phyloP scores from a whole-genome alignment of 2,113 vertebrate species.

The Dinomys branickii region DNA sequence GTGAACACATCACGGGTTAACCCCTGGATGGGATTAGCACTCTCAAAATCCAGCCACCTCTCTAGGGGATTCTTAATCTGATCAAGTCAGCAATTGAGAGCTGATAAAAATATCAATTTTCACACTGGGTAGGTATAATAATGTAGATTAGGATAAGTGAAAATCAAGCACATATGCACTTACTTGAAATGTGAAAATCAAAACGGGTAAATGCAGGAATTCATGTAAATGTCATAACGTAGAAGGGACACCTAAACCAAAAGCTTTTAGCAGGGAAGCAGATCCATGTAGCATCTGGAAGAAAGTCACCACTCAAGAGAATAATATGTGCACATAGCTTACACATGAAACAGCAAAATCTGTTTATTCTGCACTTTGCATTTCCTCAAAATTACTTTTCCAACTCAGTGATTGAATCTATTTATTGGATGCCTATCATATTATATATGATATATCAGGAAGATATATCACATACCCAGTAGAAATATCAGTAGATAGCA shows the following conservation, averaged over 20 bases:
- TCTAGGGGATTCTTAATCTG: not conserved
- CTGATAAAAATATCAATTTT: not conserved
- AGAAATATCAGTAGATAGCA: not conserved
- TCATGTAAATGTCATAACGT: not conserved
- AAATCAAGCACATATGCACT: not conserved
- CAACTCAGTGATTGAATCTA: not conserved
- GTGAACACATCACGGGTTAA: not conserved
- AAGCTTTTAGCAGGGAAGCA: not conserved
- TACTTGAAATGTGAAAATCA: not conserved
- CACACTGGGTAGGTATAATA: not conserved
- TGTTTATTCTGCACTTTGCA: not conserved
- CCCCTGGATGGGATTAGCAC: not conserved
- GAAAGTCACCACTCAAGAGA: not conserved
- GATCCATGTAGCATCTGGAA: not conserved
- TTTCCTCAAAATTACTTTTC: not conserved
- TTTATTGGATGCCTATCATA: not conserved
- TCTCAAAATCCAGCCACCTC: not conserved
- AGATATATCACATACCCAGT: not conserved
- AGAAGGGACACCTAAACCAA: too few relatives aligned
- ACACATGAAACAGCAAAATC: not conserved
- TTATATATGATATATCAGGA: not conserved
- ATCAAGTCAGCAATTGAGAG: not conserved
- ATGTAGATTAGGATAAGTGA: not conserved
- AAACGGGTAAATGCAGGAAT: not conserved
- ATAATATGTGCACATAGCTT: not conserved